Conservation (phyloP, 2,888 invertebrate species). For the Apodemia zela region DNA sequence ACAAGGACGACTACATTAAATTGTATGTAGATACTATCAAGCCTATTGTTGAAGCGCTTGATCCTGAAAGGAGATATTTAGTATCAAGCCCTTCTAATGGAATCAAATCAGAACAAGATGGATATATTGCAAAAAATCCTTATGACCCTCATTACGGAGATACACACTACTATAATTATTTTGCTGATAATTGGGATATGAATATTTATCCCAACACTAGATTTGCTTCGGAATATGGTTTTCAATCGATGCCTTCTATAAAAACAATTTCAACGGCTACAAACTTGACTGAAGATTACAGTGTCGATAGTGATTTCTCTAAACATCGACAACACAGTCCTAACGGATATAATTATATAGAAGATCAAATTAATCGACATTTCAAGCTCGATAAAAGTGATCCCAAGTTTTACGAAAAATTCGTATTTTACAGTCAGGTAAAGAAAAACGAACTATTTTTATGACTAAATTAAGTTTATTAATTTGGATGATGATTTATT, state of each 20-base stretch:
- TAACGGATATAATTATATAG: constrained; percentile 84
- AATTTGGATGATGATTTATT: no score
- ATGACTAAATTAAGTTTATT: no score
- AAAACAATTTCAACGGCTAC: constrained; percentile 83
- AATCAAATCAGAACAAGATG: constrained; percentile 84
- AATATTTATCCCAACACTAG: constrained; percentile 89
- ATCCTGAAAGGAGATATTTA: constrained; percentile 84
- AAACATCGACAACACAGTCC: constrained; percentile 93
- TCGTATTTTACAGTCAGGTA: constrained; percentile 93
- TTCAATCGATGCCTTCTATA: constrained; percentile 92
- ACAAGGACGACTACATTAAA: constrained; percentile 88
- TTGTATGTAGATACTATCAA: constrained; percentile 90
- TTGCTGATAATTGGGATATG: constrained; percentile 89
- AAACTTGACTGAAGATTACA: constrained; percentile 69
- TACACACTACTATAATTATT: constrained; percentile 94
- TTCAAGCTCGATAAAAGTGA: constrained; percentile 79
- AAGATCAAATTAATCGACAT: constrained; percentile 81
- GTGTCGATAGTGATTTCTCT: constrained; percentile 80
- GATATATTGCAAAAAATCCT: constrained; percentile 89
- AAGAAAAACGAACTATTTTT: constrained; percentile 23
- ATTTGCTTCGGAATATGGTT: constrained; percentile 97
- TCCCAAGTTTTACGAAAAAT: constrained; percentile 81
- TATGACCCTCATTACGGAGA: constrained; percentile 91
- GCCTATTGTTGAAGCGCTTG: constrained; percentile 81
- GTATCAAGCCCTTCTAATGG: constrained; percentile 97